Evolutionary conservation across 2,888 invertebrate species (phyloP).

Genomic region (Serripes groenlandicus): DNA sequence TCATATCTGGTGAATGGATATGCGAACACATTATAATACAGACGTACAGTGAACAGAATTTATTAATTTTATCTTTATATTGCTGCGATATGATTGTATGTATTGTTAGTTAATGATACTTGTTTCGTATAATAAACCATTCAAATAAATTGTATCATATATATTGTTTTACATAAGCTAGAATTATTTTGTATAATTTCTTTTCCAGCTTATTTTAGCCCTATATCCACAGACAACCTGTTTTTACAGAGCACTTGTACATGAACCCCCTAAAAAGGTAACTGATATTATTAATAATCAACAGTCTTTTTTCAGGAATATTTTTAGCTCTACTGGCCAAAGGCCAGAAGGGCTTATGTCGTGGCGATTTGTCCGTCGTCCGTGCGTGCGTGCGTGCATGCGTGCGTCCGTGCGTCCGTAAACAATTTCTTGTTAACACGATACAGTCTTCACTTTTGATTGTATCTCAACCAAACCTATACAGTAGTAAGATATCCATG

Average conservation of each 20-base stretch:
- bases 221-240: slow-evolving; percentile 99
- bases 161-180: neutral
- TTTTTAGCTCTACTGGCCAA: too few relatives aligned
- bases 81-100: neutral
- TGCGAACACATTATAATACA: neutral
- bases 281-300: too few relatives aligned
- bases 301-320: too few relatives aligned
- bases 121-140: neutral
- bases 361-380: too few relatives aligned
- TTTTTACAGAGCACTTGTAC: slow-evolving; percentile 98
- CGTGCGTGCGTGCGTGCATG: too few relatives aligned
- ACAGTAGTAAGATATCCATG: too few relatives aligned
- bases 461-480: too few relatives aligned
- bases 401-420: too few relatives aligned
- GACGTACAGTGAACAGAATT: too few relatives aligned
- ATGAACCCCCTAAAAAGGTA: slow-evolving; percentile 92
- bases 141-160: neutral
- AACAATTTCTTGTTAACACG: too few relatives aligned
- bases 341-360: too few relatives aligned
- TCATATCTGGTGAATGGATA: neutral
- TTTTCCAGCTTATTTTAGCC: slow-evolving; percentile 92
- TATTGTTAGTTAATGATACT: neutral
- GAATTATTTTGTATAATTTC: neutral
- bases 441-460: too few relatives aligned
- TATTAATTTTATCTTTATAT: neutral